phyloP scores from a whole-genome alignment of 2,797 vertebrate genomes.

The Argentina silus region DNA sequence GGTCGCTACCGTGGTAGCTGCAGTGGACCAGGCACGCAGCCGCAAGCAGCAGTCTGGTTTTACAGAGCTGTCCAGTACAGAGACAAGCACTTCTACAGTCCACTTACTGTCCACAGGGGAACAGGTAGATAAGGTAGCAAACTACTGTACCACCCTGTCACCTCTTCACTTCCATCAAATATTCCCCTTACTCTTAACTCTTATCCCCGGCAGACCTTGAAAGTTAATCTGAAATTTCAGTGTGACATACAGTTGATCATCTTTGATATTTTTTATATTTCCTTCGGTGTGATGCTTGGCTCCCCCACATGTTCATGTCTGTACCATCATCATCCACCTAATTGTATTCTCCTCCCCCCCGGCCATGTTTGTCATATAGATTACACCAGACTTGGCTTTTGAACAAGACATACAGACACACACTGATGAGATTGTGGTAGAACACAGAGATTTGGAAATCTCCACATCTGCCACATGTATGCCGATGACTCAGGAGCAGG shows the following conservation, averaged over 20 bases:
- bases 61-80: conserved; percentile 79
- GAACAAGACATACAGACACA: conserved; percentile 83
- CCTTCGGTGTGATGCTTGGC: neutral
- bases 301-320: conserved; percentile 1
- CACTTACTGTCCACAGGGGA: conserved; percentile 78
- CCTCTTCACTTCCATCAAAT: conserved; percentile 30
- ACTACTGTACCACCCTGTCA: conserved; percentile 30
- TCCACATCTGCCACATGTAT: conserved; percentile 67
- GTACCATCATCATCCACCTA: neutral
- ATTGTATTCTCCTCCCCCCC: neutral
- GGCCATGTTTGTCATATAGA: conserved; percentile 55
- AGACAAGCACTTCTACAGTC: conserved; percentile 71
- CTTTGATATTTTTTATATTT: conserved; percentile 16
- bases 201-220: too few species aligned
- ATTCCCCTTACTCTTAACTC: neutral
- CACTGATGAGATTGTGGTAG: conserved; percentile 72
- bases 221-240: too few species aligned
- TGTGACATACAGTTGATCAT: too few species aligned
- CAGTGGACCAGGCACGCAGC: conserved; percentile 67
- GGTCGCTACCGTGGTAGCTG: conserved; percentile 67
- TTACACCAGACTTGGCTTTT: conserved; percentile 76
- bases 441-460: conserved; percentile 78
- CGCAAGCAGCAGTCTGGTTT: conserved; percentile 68
- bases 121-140: conserved; percentile 73
- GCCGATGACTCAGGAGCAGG: conserved; percentile 80